Evolutionary conservation across 2,113 vertebrate species (phyloP).

Genomic region (Petromus typicus): DNA sequence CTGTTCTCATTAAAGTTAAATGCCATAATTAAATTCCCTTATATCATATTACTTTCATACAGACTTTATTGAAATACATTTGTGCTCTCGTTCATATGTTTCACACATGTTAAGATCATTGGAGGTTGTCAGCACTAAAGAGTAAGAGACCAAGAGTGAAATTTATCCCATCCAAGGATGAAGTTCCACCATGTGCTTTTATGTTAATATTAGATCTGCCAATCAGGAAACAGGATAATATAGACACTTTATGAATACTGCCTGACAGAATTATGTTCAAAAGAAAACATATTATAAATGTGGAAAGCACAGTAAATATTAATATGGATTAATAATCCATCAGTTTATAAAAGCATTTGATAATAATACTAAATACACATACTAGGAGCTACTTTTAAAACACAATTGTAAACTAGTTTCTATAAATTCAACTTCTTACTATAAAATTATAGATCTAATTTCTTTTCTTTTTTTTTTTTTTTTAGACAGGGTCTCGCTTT

Average conservation of each 20-base stretch:
- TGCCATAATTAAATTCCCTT: neutral
- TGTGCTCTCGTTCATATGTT: neutral
- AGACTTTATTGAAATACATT: neutral
- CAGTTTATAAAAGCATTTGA: constrained; percentile 18
- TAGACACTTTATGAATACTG: neutral
- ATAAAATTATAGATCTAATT: neutral
- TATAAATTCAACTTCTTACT: neutral
- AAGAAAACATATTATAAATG: constrained; percentile 10
- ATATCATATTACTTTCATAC: neutral
- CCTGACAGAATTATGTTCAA: neutral
- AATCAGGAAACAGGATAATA: neutral
- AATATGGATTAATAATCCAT: neutral
- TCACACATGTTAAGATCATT: neutral
- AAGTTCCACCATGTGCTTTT: neutral
- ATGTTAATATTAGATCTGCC: neutral
- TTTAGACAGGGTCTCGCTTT: no score
- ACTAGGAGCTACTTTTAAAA: neutral
- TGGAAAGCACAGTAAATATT: neutral
- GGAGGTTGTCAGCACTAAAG: neutral
- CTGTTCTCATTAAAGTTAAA: constrained; percentile 44
- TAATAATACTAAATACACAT: neutral
- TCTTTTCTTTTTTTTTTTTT: no score
- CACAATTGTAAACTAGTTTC: neutral
- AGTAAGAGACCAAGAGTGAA: neutral
- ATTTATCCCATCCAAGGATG: neutral